Base-by-base conservation (phyloP, 2,113 vertebrate genomes). In the Candoia aspera region DNA sequence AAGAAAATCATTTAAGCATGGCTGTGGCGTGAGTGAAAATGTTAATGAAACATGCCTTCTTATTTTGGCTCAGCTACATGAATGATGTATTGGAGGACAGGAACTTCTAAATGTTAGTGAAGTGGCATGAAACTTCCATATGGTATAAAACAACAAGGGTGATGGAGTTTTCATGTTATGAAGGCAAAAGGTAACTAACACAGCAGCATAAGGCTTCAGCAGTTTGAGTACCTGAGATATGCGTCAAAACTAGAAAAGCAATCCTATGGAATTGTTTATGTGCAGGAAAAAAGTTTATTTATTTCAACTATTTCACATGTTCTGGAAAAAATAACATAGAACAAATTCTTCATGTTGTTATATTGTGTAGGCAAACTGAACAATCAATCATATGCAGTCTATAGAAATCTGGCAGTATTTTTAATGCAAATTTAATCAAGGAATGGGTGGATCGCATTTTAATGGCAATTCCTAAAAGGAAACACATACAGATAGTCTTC, bases 231-330 rank as follows among this genome's bases (percentile, higher is more conserved):
- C 21, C 42, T 85, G 33, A 26, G 24, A 9, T 87, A 55, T 21
- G 29, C 15, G 21, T 87, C 15, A 33, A 1, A 49, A 49, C 33
- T 37, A 23, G 6, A 26, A 87, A 15, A n/a, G 37, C 33, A n/a
- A 58, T 58, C 17, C n/a, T 21, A 87, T 58, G n/a, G 11, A 87
- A 93, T 84, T 90, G 57, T 19, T 87, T 89, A 94, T 94, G 90
- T 91, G 94, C 92, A 88, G 91, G 95, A 84, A 49, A 49, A 84
- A 91, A 53, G 64, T 93, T 95, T 55, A 90, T 93, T 95, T 94
- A 90, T 93, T 95, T 94, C 91, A 93, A 29, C 49, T 54, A 10
- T 90, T 90, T 91, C 87, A 85, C 26, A 93, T 92, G 86, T 92
- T 91, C 93, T 73, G 26, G 55, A 46, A 84, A 84, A 6, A 6